Percentiles rank a stretch among this genome's conserved stretches.
These are phyloP conservation scores for Pollenia amentaria DNA, from an alignment of 2,888 invertebrate species.

Conservation along the genomic window DNA sequence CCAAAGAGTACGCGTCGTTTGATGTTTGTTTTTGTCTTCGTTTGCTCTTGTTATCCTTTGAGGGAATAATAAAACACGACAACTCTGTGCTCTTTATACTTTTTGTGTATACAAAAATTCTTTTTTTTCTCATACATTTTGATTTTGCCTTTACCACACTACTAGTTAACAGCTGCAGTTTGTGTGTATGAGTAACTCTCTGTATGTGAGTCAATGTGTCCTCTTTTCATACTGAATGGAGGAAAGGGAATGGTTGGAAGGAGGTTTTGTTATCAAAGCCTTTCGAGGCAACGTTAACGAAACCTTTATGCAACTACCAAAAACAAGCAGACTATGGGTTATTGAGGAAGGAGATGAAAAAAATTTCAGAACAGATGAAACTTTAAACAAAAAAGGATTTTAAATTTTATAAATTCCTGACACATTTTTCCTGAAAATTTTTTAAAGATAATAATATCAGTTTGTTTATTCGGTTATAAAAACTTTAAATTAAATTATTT, in stretches of 20 bases:
- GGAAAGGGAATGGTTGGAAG: not conserved
- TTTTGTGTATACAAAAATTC: slow-evolving; percentile 23
- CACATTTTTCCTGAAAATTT: too few species aligned
- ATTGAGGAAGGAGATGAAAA: slow-evolving; percentile 6
- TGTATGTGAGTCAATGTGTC: slow-evolving; percentile 62
- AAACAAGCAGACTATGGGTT: slow-evolving; percentile 27
- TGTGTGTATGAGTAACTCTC: slow-evolving; percentile 1
- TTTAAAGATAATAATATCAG: too few species aligned
- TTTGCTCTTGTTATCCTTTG: slow-evolving; percentile 74
- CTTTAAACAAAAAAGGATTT: too few species aligned
- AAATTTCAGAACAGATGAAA: not conserved
- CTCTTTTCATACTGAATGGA: slow-evolving; percentile 39
- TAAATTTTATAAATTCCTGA: too few species aligned
- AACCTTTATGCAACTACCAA: slow-evolving; percentile 49
- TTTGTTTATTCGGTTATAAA: too few species aligned
- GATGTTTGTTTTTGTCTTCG: slow-evolving; percentile 73
- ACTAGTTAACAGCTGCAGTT: slow-evolving; percentile 50
- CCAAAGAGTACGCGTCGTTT: slow-evolving; percentile 67
- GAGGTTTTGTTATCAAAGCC: slow-evolving; percentile 7
- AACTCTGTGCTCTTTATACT: slow-evolving; percentile 68
- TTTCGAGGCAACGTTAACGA: slow-evolving; percentile 57
- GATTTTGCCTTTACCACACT: slow-evolving; percentile 46
- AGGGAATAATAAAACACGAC: slow-evolving; percentile 73
- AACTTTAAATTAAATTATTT: too few species aligned
- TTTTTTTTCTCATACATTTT: slow-evolving; percentile 27